Evolutionary conservation across 1,140 invertebrate species (phyloP), one percentile per base, ranked within the genome.

Genomic region (Globodera ellingtonae): DNA sequence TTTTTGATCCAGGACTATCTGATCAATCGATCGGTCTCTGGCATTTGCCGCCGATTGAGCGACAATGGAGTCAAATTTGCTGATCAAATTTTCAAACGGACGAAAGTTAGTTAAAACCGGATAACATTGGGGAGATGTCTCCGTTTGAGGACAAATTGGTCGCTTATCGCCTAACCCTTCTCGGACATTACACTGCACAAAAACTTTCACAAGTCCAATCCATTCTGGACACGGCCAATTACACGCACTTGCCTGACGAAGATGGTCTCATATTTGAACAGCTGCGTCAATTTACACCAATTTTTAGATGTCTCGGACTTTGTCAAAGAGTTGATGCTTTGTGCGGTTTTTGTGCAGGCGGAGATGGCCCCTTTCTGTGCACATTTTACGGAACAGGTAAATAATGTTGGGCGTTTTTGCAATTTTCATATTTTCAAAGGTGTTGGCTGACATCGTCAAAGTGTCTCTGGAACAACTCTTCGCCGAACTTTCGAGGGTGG

Each of bases 301-400:
- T 35, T 35, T 2, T 76, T 71, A 89, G 87, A 89, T 65, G 89
- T 89, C 18, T 89, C 88, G n/a, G 83, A 83, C 65, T 89, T 84
- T 72, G 78, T 88, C 6, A 89, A 89, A 77, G 87, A 89, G 72
- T 73, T 89, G 47, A 82, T 89, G 15, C 85, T 89, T 81, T 83
- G 87, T 69, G 78, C 83, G 35, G 87, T 89, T 8, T 85, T 89
- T 72, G 79, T 89, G 79, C 86, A 89, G 75, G 86, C 87, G 7
- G 87, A 89, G 78, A 74, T 89, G 13, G 75, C 77, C 52, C 75
- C 87, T 8, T 67, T 84, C 48, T 83, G 83, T 78, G 85, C 88
- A 4, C 86, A 86, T 71, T 73, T 88, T 47, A 80, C 76, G 3
- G 21, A 75, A 21, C 81, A 86, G 56, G 86, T 85, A 47, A 35